Evolutionary conservation across 1,140 invertebrate genomes (phyloP), one percentile per base, ranked within the genome.

Genomic region (Drosophila erecta): DNA sequence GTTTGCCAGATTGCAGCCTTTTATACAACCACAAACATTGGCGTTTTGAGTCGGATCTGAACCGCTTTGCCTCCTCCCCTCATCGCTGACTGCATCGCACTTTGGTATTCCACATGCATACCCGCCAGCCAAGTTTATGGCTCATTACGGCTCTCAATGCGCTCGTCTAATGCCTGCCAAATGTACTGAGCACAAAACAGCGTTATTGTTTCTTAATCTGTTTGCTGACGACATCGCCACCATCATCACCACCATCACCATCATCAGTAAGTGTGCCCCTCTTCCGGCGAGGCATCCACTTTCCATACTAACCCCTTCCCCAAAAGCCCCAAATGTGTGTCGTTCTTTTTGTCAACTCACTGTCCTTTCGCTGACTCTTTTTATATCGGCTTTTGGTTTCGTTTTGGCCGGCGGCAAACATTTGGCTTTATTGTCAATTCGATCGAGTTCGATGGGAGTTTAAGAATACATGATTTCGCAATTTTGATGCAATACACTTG

Each of bases 151-250:
- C 50, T 65, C 51, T 65, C 79, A 84, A 84, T 61, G 76, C 54
- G 65, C 43, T 79, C 67, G 33, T 38, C 81, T 79, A 83, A 83
- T 80, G 76, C 59, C 64, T 50, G 55, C 44, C 43, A 44, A 59
- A 76, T 59, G 57, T 61, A 51, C 15, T 44, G 40, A 37, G 64
- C 24, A 64, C 69, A 66, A 79, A 79, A 74, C 22, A 78, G 58
- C 43, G 37, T 83, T 84, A 84, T 85, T 79, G 81, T 77, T 78
- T 80, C 73, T 85, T 74, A 86, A 85, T 85, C 81, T 84, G 73
- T 44, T 66, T 72, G 58, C 66, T 57, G 64, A 65, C 70, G 75
- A 55, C 60, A 62, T 77, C 73, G 35, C 17, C 33, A 65, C 46
- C 74, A 56, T 65, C 60, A 69, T 51, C 41, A 44, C 24, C n/a